Conservation (phyloP, 1,140 invertebrate genomes). For the Pseudomyrmex dendroicus region DNA sequence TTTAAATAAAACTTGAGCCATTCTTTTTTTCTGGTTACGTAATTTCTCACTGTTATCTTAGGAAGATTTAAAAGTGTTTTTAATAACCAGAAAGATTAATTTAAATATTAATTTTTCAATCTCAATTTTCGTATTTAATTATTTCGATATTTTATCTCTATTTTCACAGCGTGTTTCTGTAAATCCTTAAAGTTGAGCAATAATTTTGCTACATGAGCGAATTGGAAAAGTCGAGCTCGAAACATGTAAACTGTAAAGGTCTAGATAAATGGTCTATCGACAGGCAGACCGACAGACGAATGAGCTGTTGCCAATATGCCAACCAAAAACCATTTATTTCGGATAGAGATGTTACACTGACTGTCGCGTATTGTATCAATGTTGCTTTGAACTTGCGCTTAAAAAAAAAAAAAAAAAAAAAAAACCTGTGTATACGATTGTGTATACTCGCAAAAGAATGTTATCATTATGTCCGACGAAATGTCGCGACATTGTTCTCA, state of each 20-base stretch:
- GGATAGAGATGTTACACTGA: neutral
- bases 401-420: no score
- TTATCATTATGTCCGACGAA: no score
- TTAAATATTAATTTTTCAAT: conserved; percentile 9
- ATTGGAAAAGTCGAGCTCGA: conserved; percentile 2
- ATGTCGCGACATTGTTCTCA: neutral
- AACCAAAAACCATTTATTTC: conserved; percentile 15
- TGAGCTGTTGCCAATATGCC: conserved; percentile 29
- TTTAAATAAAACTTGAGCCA: no score
- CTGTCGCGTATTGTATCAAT: neutral
- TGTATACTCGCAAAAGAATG: no score
- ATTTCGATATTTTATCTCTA: neutral
- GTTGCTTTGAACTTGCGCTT: no score
- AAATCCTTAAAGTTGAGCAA: neutral
- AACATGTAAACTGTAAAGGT: neutral
- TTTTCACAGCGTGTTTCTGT: neutral
- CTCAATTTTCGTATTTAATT: neutral
- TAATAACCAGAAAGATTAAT: neutral
- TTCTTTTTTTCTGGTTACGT: no score
- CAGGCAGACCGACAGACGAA: conserved; percentile 20
- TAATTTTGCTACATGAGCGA: neutral
- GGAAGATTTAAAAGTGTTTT: neutral
- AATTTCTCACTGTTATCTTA: no score
- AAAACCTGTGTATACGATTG: no score
- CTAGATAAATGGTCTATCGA: conserved; percentile 41